These are phyloP conservation scores for zebrafish (Danio rerio) DNA, from an alignment of 2,113 vertebrate species.

Conservation along the genomic window GRCz12tu NC_133190.1:41821501-41822000, in stretches of 20 bases:
- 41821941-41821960: conserved; percentile 13
- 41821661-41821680: no score
- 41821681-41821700: no score
- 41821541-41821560: no score
- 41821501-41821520: no score
- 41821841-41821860: not conserved
- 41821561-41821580: no score
- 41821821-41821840: not conserved
- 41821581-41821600: no score
- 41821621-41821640: no score
- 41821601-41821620: no score
- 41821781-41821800: not conserved
- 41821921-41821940: conserved; percentile 3
- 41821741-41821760: not conserved
- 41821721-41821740: not conserved
- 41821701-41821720: no score
- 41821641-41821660: no score
- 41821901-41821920: conserved; percentile 11
- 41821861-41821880: conserved; percentile 19
- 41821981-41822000: not conserved
- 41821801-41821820: not conserved
- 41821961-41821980: not conserved
- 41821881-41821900: conserved; percentile 27
- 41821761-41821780: not conserved
- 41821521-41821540: no score